These are phyloP conservation scores for Epirrhoe alternata DNA, from an alignment of 2,888 invertebrate species.

Conservation along the genomic window DNA sequence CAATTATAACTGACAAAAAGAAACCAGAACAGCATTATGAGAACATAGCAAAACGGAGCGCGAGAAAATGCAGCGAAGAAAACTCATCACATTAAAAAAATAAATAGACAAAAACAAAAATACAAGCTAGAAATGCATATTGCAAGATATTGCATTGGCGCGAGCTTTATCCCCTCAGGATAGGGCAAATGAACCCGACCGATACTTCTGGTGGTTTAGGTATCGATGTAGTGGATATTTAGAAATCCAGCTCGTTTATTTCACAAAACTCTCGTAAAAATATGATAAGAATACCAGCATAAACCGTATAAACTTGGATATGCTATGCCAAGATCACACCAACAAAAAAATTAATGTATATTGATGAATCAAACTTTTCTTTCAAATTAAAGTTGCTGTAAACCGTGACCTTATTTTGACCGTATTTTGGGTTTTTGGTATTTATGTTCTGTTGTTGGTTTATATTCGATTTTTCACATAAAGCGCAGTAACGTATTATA, in stretches of 20 bases:
- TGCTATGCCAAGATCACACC: background rate
- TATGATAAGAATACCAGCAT: background rate
- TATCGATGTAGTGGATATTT: conserved; percentile 19
- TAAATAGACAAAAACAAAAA: conserved; percentile 22
- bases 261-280: conserved; percentile 1
- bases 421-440: too few species aligned
- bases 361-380: too few species aligned
- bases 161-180: conserved; percentile 21
- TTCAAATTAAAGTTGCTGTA: too few species aligned
- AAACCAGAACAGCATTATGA: background rate
- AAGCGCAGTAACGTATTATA: too few species aligned
- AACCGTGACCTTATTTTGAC: too few species aligned
- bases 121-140: conserved; percentile 30
- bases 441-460: too few species aligned
- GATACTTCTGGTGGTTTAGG: conserved; percentile 34
- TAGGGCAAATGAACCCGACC: conserved; percentile 33
- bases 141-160: conserved; percentile 36
- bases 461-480: too few species aligned
- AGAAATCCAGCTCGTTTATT: background rate
- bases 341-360: background rate
- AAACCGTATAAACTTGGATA: background rate
- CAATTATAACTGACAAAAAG: background rate
- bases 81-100: conserved; percentile 32
- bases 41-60: conserved; percentile 14
- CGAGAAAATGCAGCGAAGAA: conserved; percentile 3